phyloP scores from a whole-genome alignment of 2,113 vertebrate genomes.

The Ceyx margarethae region DNA sequence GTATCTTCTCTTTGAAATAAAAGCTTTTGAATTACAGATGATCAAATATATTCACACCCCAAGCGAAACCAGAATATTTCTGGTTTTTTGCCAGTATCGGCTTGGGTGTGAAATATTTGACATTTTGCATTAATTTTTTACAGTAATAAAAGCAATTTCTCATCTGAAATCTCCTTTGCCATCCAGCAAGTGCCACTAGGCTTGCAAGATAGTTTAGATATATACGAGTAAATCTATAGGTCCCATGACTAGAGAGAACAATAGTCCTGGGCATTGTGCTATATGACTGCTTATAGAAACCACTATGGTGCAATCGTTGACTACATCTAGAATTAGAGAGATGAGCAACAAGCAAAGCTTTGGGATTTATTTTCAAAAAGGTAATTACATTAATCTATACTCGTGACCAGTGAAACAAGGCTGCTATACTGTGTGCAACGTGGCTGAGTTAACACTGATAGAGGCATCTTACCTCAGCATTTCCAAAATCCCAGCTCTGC shows the following conservation, averaged over 20 bases:
- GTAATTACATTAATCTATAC: neutral
- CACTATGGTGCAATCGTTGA: neutral
- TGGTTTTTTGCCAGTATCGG: conserved; percentile 58
- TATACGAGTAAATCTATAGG: neutral
- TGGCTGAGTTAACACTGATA: neutral
- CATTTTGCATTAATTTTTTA: conserved; percentile 58
- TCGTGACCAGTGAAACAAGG: neutral
- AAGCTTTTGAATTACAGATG: conserved; percentile 60
- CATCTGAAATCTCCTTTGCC: conserved; percentile 33
- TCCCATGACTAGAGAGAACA: neutral
- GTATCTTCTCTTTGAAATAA: conserved; percentile 56
- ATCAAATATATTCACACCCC: conserved; percentile 60
- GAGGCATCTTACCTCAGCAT: conserved; percentile 14
- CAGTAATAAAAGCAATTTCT: conserved; percentile 42
- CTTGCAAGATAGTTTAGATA: neutral
- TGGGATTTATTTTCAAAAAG: neutral
- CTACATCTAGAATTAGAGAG: neutral
- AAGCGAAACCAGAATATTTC: conserved; percentile 55
- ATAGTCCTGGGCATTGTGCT: neutral
- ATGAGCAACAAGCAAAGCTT: neutral
- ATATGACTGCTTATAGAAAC: neutral
- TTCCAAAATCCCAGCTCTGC: conserved; percentile 33
- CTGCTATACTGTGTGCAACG: neutral
- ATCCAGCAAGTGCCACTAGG: neutral
- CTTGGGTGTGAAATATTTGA: conserved; percentile 55